These are phyloP conservation scores for Danio jaintianensis DNA, from an alignment of 2,797 vertebrate species.

Conservation along the genomic window DNA sequence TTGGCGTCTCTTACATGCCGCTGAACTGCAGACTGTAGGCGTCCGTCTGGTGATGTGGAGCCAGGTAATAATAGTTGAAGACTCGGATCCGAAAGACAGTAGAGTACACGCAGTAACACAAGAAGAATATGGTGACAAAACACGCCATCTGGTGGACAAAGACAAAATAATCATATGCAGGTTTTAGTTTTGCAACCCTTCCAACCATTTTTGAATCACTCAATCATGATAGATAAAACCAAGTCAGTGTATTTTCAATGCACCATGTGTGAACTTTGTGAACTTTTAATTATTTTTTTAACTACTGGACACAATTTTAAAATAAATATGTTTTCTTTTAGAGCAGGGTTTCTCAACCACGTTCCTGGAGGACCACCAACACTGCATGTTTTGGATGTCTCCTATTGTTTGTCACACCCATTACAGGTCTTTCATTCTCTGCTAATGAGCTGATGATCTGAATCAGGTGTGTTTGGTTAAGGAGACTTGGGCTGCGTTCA, in stretches of 20 bases:
- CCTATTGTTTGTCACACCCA: too few relatives aligned
- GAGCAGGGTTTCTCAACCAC: too few relatives aligned
- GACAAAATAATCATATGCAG: slow-evolving; percentile 14
- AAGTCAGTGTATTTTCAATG: not conserved
- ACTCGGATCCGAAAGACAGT: slow-evolving; percentile 94
- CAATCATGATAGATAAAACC: not conserved
- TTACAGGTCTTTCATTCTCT: too few relatives aligned
- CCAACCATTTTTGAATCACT: not conserved
- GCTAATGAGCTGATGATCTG: too few relatives aligned
- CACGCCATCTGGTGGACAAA: slow-evolving; percentile 85
- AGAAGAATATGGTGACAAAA: slow-evolving; percentile 92
- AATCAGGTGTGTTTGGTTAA: too few relatives aligned
- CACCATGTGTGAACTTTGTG: too few relatives aligned
- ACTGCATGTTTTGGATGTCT: too few relatives aligned
- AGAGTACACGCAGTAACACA: slow-evolving; percentile 94
- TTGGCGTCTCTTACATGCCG: slow-evolving; percentile 85
- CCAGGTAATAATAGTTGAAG: slow-evolving; percentile 95
- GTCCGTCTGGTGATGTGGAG: slow-evolving; percentile 94
- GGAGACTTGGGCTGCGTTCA: too few relatives aligned
- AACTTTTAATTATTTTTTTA: too few relatives aligned
- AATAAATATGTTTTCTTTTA: too few relatives aligned
- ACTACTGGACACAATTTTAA: too few relatives aligned
- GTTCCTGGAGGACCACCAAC: too few relatives aligned
- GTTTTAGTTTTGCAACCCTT: not conserved
- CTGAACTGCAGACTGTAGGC: slow-evolving; percentile 96